Percentiles rank a stretch among this genome's conserved stretches.
Conservation (phyloP, 2,888 invertebrate species). For the Vandiemenella viatica region DNA sequence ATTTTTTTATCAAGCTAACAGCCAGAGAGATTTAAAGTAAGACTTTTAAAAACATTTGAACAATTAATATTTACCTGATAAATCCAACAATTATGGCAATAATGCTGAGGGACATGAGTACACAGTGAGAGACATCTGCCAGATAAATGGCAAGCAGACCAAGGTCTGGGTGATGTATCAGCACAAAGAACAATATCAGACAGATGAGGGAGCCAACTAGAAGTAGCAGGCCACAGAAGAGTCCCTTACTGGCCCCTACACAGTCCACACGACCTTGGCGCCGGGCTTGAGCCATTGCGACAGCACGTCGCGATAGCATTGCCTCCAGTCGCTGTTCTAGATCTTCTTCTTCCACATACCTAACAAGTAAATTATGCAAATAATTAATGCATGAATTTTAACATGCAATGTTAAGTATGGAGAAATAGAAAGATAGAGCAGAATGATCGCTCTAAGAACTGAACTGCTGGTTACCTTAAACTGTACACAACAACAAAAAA, state of each 20-base stretch:
- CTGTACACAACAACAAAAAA: too few relatives aligned
- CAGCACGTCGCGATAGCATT: constrained; percentile 74
- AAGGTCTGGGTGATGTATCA: constrained; percentile 72
- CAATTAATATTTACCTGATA: constrained; percentile 45
- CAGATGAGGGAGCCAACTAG: constrained; percentile 83
- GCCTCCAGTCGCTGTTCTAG: constrained; percentile 76
- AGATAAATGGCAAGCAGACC: constrained; percentile 76
- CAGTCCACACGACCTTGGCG: constrained; percentile 80
- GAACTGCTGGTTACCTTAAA: too few relatives aligned
- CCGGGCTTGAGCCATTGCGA: constrained; percentile 69
- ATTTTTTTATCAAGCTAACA: too few relatives aligned
- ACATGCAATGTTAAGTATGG: background rate
- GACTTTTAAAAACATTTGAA: too few relatives aligned
- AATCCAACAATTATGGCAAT: constrained; percentile 83
- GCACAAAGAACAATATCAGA: constrained; percentile 88
- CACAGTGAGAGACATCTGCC: constrained; percentile 82
- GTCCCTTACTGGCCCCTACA: constrained; percentile 83
- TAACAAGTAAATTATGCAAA: constrained; percentile 23
- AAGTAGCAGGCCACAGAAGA: constrained; percentile 80
- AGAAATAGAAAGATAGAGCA: background rate
- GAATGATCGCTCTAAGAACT: too few relatives aligned
- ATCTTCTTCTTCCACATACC: constrained; percentile 62
- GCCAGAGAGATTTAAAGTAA: too few relatives aligned
- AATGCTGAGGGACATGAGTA: constrained; percentile 73
- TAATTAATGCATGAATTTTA: background rate